These are phyloP conservation scores for Macropus fuliginosus DNA, from an alignment of 2,797 vertebrate species.

Conservation along the genomic window DNA sequence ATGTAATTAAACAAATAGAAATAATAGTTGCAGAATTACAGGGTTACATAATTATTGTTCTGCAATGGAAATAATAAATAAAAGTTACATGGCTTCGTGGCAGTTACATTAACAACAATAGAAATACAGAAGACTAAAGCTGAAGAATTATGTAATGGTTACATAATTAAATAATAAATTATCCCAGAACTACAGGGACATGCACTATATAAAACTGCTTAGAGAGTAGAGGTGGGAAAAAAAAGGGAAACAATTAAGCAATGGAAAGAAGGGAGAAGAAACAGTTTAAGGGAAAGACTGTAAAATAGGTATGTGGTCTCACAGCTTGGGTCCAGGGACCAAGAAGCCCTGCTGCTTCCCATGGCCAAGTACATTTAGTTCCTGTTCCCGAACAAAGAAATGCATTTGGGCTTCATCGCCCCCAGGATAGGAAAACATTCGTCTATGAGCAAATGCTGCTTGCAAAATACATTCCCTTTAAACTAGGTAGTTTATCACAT, in stretches of 20 bases:
- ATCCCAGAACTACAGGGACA: slow-evolving; percentile 63
- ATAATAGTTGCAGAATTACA: slow-evolving; percentile 77
- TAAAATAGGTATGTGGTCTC: not conserved
- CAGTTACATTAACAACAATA: slow-evolving; percentile 77
- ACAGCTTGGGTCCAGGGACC: not conserved
- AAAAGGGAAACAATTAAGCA: slow-evolving; percentile 53
- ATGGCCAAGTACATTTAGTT: not conserved
- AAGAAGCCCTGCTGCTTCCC: not conserved
- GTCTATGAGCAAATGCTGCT: slow-evolving; percentile 48
- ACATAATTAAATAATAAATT: slow-evolving; percentile 82
- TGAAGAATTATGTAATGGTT: slow-evolving; percentile 74
- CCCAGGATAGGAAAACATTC: slow-evolving; percentile 46
- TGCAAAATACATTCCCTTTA: slow-evolving; percentile 42
- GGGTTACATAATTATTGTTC: slow-evolving; percentile 77
- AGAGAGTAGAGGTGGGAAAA: not conserved
- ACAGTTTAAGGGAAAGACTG: not conserved
- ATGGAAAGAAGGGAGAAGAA: not conserved
- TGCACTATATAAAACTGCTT: slow-evolving; percentile 57
- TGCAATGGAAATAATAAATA: slow-evolving; percentile 75
- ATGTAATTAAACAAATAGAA: slow-evolving; percentile 83
- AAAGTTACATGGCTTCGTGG: slow-evolving; percentile 68
- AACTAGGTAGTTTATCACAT: slow-evolving; percentile 34
- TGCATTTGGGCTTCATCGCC: slow-evolving; percentile 35
- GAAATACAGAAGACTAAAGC: slow-evolving; percentile 67
- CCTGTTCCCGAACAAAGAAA: slow-evolving; percentile 18